These are phyloP conservation scores for Ganaspis sp. DNA, from an alignment of 1,140 invertebrate species.

Conservation along the genomic window DNA sequence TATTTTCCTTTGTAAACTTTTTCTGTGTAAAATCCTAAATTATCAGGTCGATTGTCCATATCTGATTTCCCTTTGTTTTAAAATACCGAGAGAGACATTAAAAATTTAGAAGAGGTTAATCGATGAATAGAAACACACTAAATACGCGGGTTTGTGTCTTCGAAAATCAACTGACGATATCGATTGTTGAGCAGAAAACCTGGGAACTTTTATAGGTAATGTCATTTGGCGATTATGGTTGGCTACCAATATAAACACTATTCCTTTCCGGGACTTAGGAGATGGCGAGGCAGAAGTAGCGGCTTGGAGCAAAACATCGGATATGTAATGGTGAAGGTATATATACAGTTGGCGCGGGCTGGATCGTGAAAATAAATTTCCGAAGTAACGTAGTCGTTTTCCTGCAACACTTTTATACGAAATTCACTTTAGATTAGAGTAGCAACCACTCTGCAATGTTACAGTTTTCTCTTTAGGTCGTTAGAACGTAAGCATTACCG, in stretches of 20 bases:
- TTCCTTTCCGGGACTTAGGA: neutral
- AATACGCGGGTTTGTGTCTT: no score
- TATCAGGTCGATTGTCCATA: no score
- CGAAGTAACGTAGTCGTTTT: constrained; percentile 45
- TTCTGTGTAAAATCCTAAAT: no score
- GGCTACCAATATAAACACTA: neutral
- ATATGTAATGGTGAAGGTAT: constrained; percentile 42
- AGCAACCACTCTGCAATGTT: constrained; percentile 50
- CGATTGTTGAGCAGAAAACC: no score
- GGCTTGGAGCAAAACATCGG: constrained; percentile 42
- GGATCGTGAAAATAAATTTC: constrained; percentile 57
- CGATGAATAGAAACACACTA: no score
- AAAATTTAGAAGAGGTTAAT: no score
- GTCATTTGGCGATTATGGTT: neutral
- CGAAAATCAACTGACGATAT: no score
- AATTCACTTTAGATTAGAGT: constrained; percentile 59
- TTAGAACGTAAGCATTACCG: constrained; percentile 55
- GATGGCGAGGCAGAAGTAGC: neutral
- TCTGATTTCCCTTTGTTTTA: no score
- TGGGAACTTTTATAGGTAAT: no score
- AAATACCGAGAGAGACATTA: no score
- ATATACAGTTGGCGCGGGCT: constrained; percentile 28
- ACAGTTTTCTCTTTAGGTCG: constrained; percentile 57
- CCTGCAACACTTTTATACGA: constrained; percentile 41
- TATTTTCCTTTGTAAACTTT: no score